Evolutionary conservation across 2,888 invertebrate genomes (phyloP), one percentile per base, ranked within the genome.

Genomic region (Danaus chrysippus): DNA sequence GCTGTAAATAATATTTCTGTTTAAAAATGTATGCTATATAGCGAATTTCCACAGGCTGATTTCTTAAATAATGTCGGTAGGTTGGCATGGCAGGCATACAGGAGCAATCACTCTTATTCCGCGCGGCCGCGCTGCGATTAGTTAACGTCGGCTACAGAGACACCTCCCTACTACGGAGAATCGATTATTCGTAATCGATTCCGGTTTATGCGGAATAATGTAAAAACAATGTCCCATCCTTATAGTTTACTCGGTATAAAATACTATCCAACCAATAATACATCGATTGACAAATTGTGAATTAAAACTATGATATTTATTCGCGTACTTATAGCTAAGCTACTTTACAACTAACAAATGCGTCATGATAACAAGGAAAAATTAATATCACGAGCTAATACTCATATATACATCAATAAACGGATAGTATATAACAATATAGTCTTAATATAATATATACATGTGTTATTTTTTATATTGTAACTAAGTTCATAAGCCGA

Each of bases 31-130:
- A 46, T 49, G 42, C 15, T 53, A 59, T 52, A 59, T 41, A 44
- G 34, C 34, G 84, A 86, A 86, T 81, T 86, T 84, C 86, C 86
- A 83, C 81, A 81, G 79, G 86, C 87, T 87, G 87, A 87, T 88
- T 89, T 89, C 87, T 89, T 88, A 90, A 89, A 88, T 89, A 89
- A 89, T 87, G 89, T 87, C 84, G 88, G 87, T 85, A 86, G 88
- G 88, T 82, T 85, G 83, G 83, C 83, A 87, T 85, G 84, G 87
- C 87, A 86, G 86, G 85, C 87, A 83, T 85, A 84, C 84, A 79
- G 76, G 74, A 78, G 87, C 87, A 86, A 91, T 91, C 90, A 87
- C 85, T 91, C 90, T 91, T 90, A 87, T 90, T 91, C 90, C 90
- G 83, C 86, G 88, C 87, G 87, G 91, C 89, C 91, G 89, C 86